phyloP scores from a whole-genome alignment of 2,888 invertebrate species.

The Globia sparganii region DNA sequence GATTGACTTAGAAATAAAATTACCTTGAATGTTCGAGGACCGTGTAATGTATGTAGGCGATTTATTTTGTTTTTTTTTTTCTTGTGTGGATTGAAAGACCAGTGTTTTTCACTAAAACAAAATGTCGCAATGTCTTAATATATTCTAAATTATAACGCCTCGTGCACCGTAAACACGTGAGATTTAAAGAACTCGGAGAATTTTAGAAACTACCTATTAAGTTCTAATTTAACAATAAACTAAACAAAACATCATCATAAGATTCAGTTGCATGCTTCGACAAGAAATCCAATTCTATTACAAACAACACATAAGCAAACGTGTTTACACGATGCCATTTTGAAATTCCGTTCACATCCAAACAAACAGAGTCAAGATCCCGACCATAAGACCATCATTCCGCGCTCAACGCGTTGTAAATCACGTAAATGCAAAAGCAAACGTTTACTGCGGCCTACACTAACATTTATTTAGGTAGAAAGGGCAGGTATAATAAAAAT shows the following conservation, averaged over 20 bases:
- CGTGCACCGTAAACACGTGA: neutral
- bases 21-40: slow-evolving; percentile 42
- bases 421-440: slow-evolving; percentile 66
- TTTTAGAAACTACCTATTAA: neutral
- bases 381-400: slow-evolving; percentile 43
- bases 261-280: neutral
- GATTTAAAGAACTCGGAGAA: neutral
- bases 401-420: slow-evolving; percentile 56
- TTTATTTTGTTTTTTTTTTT: slow-evolving; percentile 28
- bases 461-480: slow-evolving; percentile 71
- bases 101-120: neutral
- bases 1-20: slow-evolving; percentile 61
- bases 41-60: slow-evolving; percentile 48
- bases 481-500: slow-evolving; percentile 74
- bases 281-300: neutral
- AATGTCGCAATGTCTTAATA: neutral
- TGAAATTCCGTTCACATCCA: slow-evolving; percentile 35
- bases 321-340: slow-evolving; percentile 13
- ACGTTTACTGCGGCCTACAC: slow-evolving; percentile 66
- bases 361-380: slow-evolving; percentile 34
- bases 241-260: neutral
- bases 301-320: no score
- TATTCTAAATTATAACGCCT: neutral
- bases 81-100: neutral
- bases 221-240: neutral